These are phyloP conservation scores for Aphodius granarius DNA, from an alignment of 2,888 invertebrate genomes.

Conservation along the genomic window DNA sequence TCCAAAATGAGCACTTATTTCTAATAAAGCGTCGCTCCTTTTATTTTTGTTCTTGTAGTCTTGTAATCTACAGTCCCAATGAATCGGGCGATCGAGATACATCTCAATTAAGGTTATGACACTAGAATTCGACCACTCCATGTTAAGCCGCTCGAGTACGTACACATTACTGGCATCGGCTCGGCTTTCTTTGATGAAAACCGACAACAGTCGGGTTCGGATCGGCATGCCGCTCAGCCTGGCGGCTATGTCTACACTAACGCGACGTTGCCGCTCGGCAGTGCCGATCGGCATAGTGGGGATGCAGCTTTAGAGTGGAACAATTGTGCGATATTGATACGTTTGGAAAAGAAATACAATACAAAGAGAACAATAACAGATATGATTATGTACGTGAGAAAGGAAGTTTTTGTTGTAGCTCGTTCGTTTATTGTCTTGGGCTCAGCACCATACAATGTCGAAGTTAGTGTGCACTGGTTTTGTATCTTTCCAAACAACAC, in stretches of 20 bases:
- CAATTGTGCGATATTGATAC: too few species aligned
- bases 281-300: too few species aligned
- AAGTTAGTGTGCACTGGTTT: constrained; percentile 15
- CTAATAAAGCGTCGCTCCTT: too few species aligned
- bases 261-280: background rate
- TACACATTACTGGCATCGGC: background rate
- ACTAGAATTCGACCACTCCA: background rate
- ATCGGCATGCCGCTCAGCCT: background rate
- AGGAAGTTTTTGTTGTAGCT: too few species aligned
- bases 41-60: background rate
- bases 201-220: background rate
- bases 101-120: background rate
- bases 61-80: background rate
- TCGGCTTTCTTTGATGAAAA: constrained; percentile 2
- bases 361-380: too few species aligned
- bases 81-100: background rate
- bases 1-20: too few species aligned
- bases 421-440: constrained; percentile 13
- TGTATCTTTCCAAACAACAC: constrained; percentile 10
- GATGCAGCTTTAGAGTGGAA: too few species aligned
- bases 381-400: too few species aligned
- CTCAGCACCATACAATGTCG: constrained; percentile 11
- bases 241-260: background rate
- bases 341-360: too few species aligned
- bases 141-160: background rate